Conservation (phyloP, 2,888 invertebrate species). For the Alviniconcha strummeri region DNA sequence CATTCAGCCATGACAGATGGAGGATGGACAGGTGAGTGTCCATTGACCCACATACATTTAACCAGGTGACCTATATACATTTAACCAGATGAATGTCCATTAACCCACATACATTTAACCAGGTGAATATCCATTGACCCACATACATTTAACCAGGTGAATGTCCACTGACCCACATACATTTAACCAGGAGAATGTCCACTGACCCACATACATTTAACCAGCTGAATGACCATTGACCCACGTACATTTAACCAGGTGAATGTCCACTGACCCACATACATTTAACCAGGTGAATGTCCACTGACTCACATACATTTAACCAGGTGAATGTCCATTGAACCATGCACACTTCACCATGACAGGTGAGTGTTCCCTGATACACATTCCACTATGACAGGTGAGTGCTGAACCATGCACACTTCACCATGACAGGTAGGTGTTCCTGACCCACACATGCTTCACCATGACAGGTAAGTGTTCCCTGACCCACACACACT, state of each 20-base stretch:
- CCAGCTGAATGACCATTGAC: not conserved
- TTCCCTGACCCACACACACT: constrained; percentile 23
- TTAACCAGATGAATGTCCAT: constrained; percentile 36
- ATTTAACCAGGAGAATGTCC: not conserved
- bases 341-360: no score
- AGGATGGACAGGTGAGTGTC: no score
- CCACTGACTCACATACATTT: not conserved
- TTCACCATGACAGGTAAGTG: no score
- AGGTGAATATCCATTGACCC: constrained; percentile 4
- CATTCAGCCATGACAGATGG: no score
- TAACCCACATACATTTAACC: not conserved
- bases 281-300: not conserved
- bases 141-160: not conserved
- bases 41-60: no score
- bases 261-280: not conserved
- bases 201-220: not conserved
- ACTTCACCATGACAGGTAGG: no score
- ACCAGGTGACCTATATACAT: constrained; percentile 41
- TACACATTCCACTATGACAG: no score
- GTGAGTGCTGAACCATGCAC: no score
- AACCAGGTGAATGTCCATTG: not conserved
- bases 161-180: not conserved
- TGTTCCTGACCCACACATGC: no score
- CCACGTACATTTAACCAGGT: not conserved
- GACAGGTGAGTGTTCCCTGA: constrained; percentile 48